Base-by-base conservation (phyloP, 1,140 invertebrate genomes). In the Listronotus oregonensis region DNA sequence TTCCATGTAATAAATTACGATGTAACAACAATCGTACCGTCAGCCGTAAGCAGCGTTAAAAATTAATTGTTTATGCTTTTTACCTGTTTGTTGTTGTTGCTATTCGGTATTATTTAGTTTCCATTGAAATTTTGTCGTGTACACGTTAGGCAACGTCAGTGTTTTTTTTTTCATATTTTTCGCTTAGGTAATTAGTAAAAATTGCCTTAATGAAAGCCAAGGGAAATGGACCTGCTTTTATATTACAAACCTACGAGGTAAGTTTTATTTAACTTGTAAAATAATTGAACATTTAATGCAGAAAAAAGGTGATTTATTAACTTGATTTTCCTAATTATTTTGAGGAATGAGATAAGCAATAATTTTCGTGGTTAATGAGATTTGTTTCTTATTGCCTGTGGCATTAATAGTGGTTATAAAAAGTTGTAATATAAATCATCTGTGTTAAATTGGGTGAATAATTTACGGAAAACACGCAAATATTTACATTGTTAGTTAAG, bases 181-280 rank as follows among this genome's bases (percentile, higher is more conserved):
- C 7, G n/a, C 12, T 9, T 39, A 21, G n/a, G 12, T 56, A 8
- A 34, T 40, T 40, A 37, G 31, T 12, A 17, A 15, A 40, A 15
- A 17, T 15, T 52, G 21, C n/a, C 3, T 10, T 37, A 37, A 61
- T 67, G 65, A 67, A 67, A 50, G 57, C 37, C 9, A 54, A 61
- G 46, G 44, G 60, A 46, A 57, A 56, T 50, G 51, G 42, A 66
- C 81, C 81, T 11, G 70, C 82, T 49, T 81, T 84, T 66, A 76
- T 80, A 55, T 81, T 84, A 69, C 82, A 82, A 68, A 83, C 81
- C 75, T 84, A 84, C 70, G 80, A 83, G 80, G 82, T 84, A 79
- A 82, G 81, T 81, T 65, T 31, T 70, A 15, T n/a, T n/a, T 50
- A 12, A 2, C 46, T 51, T 18, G 27, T 12, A 6, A 55, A 12